phyloP scores from a whole-genome alignment of 2,888 invertebrate species.

The Dorcus hopei region DNA sequence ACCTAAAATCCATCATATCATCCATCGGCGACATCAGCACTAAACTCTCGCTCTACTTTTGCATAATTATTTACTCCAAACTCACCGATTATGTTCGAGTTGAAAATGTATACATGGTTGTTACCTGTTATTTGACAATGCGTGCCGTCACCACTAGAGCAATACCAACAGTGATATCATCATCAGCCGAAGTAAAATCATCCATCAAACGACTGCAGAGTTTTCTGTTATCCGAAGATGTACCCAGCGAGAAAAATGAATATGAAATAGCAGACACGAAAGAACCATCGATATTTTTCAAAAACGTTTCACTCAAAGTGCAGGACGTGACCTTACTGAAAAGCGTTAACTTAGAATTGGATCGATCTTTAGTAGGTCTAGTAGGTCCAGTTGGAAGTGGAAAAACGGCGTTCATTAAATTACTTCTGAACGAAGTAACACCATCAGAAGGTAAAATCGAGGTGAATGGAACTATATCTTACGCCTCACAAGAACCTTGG shows the following conservation, averaged over 20 bases:
- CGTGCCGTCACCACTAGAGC: slow-evolving; percentile 83
- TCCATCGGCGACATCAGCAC: slow-evolving; percentile 37
- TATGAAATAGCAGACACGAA: not conserved
- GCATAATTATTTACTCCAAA: slow-evolving; percentile 32
- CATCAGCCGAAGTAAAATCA: slow-evolving; percentile 74
- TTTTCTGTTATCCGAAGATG: slow-evolving; percentile 52
- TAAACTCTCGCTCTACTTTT: slow-evolving; percentile 40
- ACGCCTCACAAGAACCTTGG: slow-evolving; percentile 65
- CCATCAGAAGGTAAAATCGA: slow-evolving; percentile 43
- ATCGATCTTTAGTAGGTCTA: slow-evolving; percentile 51
- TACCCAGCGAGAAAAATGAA: not conserved
- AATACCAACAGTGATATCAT: slow-evolving; percentile 80
- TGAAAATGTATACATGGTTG: slow-evolving; percentile 81
- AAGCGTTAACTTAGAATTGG: slow-evolving; percentile 47
- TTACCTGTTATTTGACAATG: slow-evolving; percentile 84
- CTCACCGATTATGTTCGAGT: slow-evolving; percentile 69
- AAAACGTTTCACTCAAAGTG: slow-evolving; percentile 7
- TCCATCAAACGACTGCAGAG: slow-evolving; percentile 67
- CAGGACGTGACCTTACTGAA: slow-evolving; percentile 39
- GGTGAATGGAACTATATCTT: slow-evolving; percentile 53
- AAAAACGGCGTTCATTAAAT: slow-evolving; percentile 53
- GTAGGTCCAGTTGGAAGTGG: slow-evolving; percentile 66
- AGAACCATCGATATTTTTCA: slow-evolving; percentile 13
- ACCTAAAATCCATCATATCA: slow-evolving; percentile 36
- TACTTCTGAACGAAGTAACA: slow-evolving; percentile 47